These are phyloP conservation scores for Indicator indicator DNA, from an alignment of 2,113 vertebrate genomes.

Conservation along the genomic window DNA sequence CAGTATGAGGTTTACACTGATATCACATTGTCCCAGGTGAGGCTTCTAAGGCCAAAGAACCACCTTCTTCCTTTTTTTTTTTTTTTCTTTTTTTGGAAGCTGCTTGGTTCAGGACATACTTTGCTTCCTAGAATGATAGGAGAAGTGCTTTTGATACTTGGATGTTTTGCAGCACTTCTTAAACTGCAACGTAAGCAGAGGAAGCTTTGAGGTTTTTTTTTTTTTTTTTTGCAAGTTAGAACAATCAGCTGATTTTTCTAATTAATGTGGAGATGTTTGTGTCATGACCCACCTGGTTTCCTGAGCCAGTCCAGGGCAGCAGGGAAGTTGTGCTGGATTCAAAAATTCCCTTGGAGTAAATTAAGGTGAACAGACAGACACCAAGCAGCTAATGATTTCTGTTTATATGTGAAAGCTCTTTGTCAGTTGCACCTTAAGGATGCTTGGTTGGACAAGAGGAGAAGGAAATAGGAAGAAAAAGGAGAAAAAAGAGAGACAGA, in stretches of 20 bases:
- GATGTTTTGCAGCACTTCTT: neutral
- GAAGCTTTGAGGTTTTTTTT: accelerated
- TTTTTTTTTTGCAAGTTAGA: neutral
- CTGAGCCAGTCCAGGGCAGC: too few species aligned
- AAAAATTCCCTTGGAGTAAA: too few species aligned
- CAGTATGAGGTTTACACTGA: neutral
- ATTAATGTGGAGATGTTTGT: neutral
- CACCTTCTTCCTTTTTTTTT: neutral
- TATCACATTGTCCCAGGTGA: accelerated
- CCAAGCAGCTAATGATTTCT: too few species aligned
- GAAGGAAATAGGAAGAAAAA: too few species aligned
- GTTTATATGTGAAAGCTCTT: too few species aligned
- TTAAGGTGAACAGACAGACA: too few species aligned
- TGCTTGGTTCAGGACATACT: neutral
- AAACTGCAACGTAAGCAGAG: neutral
- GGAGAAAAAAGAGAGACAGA: too few species aligned
- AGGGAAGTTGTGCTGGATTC: too few species aligned
- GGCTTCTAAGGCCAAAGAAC: neutral
- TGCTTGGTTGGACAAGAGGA: too few species aligned
- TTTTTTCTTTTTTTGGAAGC: neutral
- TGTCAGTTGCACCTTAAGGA: too few species aligned
- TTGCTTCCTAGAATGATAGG: neutral
- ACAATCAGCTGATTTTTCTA: neutral
- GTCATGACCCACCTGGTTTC: too few species aligned
- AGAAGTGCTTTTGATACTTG: neutral